Base-by-base conservation (phyloP, 1,140 invertebrate genomes). In the Halictus rubicundus region DNA sequence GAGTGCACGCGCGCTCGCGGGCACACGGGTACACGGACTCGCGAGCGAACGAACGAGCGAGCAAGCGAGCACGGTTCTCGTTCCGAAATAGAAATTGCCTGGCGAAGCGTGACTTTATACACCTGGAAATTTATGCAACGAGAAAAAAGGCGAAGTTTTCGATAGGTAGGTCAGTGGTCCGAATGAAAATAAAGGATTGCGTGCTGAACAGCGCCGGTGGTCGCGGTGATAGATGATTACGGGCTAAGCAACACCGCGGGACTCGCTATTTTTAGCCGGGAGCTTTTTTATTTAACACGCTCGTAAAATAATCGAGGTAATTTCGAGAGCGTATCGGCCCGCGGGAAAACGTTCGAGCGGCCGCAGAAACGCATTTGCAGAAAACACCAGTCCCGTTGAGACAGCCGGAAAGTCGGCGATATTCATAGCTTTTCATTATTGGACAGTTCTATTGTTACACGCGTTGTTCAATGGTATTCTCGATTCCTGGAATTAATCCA, bases 401-500 rank as follows among this genome's bases (percentile, higher is more conserved):
- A 59, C 57, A 54, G 66, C 72, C 61, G 69, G 42, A 46, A 46
- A 84, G 68, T 64, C 54, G 81, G 39, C 21, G 64, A 70, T 77
- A 78, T 78, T 78, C 60, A 60, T 74, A 70, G 75, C 69, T 82
- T 75, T 54, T 63, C 69, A 75, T 78, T 82, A 78, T 39, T 46
- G 46, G 74, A 69, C 70, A 78, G 73, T 85, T 60, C 83, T 69
- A 78, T 85, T 81, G 79, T 82, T 82, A 63, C n/a, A 39, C 74
- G 23, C 37, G 64, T 76, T 80, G 76, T 63, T 64, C 69, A 54
- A 69, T 71, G 61, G 69, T 80, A 69, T 79, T 75, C 42, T 52
- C 68, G 59, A 75, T 74, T 82, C 75, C 60, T 80, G 71, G 68
- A 82, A 85, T 74, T 79, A 71, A 82, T 82, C 74, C 70, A 82